phyloP scores from a whole-genome alignment of 2,888 invertebrate genomes.

The Uloborus plumipes region DNA sequence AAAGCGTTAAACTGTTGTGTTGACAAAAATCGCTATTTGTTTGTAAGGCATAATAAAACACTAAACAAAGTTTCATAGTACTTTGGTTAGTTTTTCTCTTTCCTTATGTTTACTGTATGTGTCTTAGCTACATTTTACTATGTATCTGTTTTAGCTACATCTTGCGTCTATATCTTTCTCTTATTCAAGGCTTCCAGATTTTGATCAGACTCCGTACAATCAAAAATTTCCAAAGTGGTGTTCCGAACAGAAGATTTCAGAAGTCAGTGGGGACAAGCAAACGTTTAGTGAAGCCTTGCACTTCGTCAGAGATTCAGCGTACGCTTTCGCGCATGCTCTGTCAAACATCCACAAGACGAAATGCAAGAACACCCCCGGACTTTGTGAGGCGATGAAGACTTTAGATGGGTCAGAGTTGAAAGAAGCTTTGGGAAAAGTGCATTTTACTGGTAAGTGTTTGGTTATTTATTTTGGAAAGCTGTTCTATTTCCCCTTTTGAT shows the following conservation, averaged over 20 bases:
- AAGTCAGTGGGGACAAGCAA: constrained; percentile 70
- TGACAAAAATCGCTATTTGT: too few species aligned
- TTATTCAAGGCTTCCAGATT: constrained; percentile 33
- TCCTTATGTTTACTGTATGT: too few species aligned
- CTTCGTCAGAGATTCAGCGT: constrained; percentile 75
- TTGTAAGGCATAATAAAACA: too few species aligned
- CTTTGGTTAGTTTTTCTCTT: too few species aligned
- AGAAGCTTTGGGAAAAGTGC: constrained; percentile 73
- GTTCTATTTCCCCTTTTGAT: too few species aligned
- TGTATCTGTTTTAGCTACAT: too few species aligned
- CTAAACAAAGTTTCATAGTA: too few species aligned
- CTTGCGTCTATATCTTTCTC: neutral
- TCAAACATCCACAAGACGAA: constrained; percentile 72
- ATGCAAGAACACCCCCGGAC: constrained; percentile 71
- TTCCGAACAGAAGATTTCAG: constrained; percentile 41
- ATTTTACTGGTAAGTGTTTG: constrained; percentile 73
- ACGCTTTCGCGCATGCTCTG: constrained; percentile 75
- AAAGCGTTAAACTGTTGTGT: too few species aligned
- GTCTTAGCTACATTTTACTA: too few species aligned
- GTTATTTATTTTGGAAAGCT: too few species aligned
- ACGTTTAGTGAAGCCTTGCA: constrained; percentile 72
- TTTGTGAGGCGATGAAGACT: constrained; percentile 72
- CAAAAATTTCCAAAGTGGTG: constrained; percentile 61
- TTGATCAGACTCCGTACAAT: constrained; percentile 49
- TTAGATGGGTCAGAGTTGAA: constrained; percentile 72